A percentile compares a stretch with the other conserved stretches of the same genome.
phyloP scores from a whole-genome alignment of 2,888 invertebrate species.

The Limnephilus rhombicus region DNA sequence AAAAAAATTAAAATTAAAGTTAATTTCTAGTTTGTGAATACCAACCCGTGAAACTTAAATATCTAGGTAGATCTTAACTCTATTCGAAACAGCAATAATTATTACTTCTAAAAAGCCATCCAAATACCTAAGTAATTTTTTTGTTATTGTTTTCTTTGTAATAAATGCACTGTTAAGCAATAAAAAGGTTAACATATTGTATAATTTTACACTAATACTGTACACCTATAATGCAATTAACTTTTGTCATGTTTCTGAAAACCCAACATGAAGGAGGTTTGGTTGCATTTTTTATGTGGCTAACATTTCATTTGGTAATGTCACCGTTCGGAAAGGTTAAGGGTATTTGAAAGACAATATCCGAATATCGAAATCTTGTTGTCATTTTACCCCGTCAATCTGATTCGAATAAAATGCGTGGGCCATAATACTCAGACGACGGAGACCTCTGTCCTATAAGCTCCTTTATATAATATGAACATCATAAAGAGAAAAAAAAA shows the following conservation, averaged over 20 bases:
- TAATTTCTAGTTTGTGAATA: no score
- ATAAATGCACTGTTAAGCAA: no score
- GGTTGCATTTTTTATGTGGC: neutral
- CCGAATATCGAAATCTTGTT: neutral
- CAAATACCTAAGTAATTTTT: no score
- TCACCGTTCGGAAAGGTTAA: conserved; percentile 21
- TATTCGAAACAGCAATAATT: no score
- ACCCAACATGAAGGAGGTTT: neutral
- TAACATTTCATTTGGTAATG: conserved; percentile 5
- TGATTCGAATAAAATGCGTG: conserved; percentile 32
- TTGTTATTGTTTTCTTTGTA: no score
- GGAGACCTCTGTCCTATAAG: neutral
- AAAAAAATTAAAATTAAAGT: no score
- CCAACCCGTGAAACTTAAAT: no score
- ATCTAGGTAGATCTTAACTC: no score
- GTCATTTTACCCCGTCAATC: conserved; percentile 10
- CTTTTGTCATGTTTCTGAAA: neutral
- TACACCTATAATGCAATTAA: neutral
- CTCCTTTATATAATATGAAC: neutral
- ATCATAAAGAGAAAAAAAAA: neutral
- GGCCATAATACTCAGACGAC: neutral
- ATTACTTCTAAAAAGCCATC: no score
- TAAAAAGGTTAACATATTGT: no score
- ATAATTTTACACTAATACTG: no score
- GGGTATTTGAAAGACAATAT: conserved; percentile 46